Base-by-base conservation (phyloP, 2,113 vertebrate genomes). In the Probosciger aterrimus region DNA sequence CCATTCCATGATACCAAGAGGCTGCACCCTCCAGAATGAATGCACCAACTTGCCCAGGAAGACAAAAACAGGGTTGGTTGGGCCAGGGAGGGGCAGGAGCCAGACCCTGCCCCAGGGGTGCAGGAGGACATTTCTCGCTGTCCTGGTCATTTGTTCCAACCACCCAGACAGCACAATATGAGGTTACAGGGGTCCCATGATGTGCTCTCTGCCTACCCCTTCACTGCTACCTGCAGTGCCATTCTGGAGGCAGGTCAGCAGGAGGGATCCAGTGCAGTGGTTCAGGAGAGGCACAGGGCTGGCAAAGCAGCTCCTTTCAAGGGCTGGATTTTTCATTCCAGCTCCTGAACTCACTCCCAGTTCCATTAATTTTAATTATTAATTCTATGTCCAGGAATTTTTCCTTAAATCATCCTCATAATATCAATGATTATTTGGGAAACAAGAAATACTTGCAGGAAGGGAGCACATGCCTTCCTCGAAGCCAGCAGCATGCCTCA, bases 351-450 rank as follows among this genome's bases (percentile, higher is more conserved):
- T 17, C 14, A 1, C 67, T 68, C 71, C n/a, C 59, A 43, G 33
- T 76, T 55, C 24, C 64, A 88, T 81, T 82, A 57, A 62, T 74
- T 69, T 86, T 41, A 74, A 92, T 50, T 74, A 84, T 81, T 64
- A 68, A 86, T 69, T 52, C 44, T 50, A 46, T 4, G 23, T 10
- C 53, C 22, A 77, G 50, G 19, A 65, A 20, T 73, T 88, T 86
- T 70, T 53, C 52, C 87, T 90, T 77, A 86, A 83, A 80, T 53
- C 41, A 30, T 10, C 9, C 31, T 77, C 5, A 3, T 74, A 85
- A 77, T 27, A 37, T n/a, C 71, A 88, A 18, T 2, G 12, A 23
- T 74, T 62, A 82, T 6, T 22, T 57, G 44, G 3, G 15, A 70
- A 57, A 67, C 75, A 25, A 28, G 3, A 37, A 64, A 60, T 8